These are phyloP conservation scores for Eriocheir sinensis DNA, from an alignment of 1,140 invertebrate genomes.

Conservation along the genomic window DNA sequence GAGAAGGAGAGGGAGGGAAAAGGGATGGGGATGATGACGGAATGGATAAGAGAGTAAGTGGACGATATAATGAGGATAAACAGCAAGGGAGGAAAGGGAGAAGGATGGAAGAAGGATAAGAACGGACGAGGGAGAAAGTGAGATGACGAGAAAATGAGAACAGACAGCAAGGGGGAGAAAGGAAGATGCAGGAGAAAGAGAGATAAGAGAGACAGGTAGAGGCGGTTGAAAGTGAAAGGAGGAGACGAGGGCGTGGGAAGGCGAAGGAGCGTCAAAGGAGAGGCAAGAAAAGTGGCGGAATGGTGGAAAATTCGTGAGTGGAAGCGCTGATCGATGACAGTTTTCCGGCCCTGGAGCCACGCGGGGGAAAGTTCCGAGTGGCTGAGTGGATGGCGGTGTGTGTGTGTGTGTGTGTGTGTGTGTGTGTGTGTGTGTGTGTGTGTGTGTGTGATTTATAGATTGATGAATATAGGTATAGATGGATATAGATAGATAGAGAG, in stretches of 20 bases:
- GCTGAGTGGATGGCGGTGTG: not conserved
- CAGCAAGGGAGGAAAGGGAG: not conserved
- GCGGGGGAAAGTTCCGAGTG: not conserved
- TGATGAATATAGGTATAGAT: too few relatives aligned
- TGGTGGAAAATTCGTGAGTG: not conserved
- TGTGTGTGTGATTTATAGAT: slow-evolving; percentile 29
- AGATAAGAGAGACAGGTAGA: not conserved
- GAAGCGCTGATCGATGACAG: not conserved
- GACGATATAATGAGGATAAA: not conserved
- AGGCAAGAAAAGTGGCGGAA: not conserved
- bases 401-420: slow-evolving; percentile 37
- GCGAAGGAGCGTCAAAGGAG: not conserved
- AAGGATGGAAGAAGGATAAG: not conserved
- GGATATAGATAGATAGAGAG: too few relatives aligned
- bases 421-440: slow-evolving; percentile 51
- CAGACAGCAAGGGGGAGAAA: not conserved
- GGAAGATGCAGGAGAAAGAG: not conserved
- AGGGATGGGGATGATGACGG: not conserved
- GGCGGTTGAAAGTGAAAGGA: not conserved
- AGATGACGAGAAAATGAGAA: not conserved
- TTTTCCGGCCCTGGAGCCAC: not conserved
- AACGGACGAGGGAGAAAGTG: not conserved
- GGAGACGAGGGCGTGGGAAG: too few relatives aligned
- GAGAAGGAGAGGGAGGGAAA: too few relatives aligned
- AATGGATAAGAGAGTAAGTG: not conserved